phyloP scores from a whole-genome alignment of 2,113 vertebrate species.

The Oreocharis arfaki region DNA sequence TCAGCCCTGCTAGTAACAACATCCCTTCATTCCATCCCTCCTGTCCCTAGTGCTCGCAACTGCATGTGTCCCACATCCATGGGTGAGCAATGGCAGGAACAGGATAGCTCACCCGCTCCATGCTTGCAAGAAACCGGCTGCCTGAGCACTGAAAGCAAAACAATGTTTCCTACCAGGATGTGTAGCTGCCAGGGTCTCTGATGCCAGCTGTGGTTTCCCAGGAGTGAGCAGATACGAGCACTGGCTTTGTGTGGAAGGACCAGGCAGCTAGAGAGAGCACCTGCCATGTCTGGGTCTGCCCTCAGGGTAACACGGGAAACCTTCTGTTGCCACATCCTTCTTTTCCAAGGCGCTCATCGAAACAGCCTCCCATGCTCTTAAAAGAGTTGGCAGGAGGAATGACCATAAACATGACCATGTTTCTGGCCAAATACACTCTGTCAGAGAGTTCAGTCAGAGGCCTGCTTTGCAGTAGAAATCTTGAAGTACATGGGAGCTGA shows the following conservation, averaged over 20 bases:
- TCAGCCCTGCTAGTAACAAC: not conserved
- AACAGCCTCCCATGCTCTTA: not conserved
- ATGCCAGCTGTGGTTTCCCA: not conserved
- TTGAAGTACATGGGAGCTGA: not conserved
- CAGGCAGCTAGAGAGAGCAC: not conserved
- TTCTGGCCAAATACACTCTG: not conserved
- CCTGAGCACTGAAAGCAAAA: not conserved
- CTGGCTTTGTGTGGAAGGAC: not conserved
- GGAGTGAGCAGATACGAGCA: not conserved
- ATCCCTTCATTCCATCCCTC: not conserved
- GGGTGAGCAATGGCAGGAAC: not conserved
- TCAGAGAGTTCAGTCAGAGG: not conserved
- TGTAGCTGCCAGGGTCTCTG: not conserved
- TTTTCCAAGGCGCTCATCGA: not conserved
- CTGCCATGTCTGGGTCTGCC: not conserved
- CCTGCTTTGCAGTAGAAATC: not conserved
- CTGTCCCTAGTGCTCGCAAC: not conserved
- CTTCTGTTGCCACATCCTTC: not conserved
- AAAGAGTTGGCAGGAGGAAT: not conserved
- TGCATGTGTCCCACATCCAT: fast-evolving
- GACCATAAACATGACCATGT: not conserved
- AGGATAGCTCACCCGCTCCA: not conserved
- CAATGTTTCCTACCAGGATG: not conserved
- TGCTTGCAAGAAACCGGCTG: not conserved
- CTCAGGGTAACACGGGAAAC: not conserved